These are phyloP conservation scores for Crossocerus cetratus DNA, from an alignment of 2,888 invertebrate species.

Conservation along the genomic window DNA sequence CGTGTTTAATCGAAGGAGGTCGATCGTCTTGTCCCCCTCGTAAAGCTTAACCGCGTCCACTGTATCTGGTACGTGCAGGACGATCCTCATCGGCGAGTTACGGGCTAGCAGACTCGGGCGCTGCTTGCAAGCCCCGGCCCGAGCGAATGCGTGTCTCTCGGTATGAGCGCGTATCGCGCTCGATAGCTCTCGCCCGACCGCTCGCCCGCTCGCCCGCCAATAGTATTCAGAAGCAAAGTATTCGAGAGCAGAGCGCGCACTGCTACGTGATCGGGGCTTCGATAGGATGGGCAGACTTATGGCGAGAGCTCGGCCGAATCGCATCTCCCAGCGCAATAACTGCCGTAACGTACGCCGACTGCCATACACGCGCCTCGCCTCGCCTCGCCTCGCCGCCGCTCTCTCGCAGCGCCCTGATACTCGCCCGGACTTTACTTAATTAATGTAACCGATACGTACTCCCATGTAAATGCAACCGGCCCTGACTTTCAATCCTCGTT, in stretches of 20 bases:
- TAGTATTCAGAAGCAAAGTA: constrained; percentile 55
- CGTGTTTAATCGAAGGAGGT: constrained; percentile 56
- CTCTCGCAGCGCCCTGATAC: constrained; percentile 29
- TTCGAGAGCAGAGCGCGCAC: constrained; percentile 58
- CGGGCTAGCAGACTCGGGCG: constrained; percentile 7
- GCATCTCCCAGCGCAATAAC: constrained; percentile 54
- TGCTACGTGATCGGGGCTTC: constrained; percentile 67
- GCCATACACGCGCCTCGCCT: constrained; percentile 36
- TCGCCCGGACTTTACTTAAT: constrained; percentile 60
- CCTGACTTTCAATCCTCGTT: constrained; percentile 39
- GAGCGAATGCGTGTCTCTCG: constrained; percentile 22
- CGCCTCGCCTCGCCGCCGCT: constrained; percentile 26
- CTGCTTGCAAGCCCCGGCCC: no score
- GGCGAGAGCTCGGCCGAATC: constrained; percentile 53
- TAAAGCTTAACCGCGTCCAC: constrained; percentile 35
- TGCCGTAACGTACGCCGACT: constrained; percentile 42
- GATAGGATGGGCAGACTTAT: constrained; percentile 65
- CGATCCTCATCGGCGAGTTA: constrained; percentile 34
- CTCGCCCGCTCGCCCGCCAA: constrained; percentile 46
- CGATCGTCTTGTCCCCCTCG: constrained; percentile 49
- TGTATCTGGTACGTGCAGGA: constrained; percentile 14
- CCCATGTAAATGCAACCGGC: constrained; percentile 53
- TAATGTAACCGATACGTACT: constrained; percentile 63
- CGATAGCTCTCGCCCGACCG: constrained; percentile 22
- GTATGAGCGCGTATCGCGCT: constrained; percentile 12